phyloP scores from a whole-genome alignment of 2,797 vertebrate species.

The Masticophis lateralis region DNA sequence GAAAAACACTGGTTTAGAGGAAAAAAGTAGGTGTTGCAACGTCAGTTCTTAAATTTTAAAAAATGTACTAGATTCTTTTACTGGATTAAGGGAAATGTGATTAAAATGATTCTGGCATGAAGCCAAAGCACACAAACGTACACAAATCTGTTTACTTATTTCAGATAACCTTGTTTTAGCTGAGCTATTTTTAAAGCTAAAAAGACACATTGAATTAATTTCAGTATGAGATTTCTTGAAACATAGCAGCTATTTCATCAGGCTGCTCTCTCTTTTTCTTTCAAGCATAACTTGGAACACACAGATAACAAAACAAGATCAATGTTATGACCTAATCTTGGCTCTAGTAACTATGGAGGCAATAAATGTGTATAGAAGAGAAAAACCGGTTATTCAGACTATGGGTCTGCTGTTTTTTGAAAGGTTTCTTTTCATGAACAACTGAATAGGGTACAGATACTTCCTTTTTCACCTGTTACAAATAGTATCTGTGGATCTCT shows the following conservation, averaged over 20 bases:
- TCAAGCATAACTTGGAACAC: not conserved
- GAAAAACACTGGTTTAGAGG: not conserved
- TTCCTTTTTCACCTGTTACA: not conserved
- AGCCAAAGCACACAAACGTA: constrained; percentile 28
- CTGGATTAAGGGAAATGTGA: not conserved
- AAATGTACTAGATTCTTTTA: constrained; percentile 6
- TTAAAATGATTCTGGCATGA: constrained; percentile 30
- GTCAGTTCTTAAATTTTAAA: not conserved
- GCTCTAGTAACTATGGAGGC: not conserved
- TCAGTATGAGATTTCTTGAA: not conserved
- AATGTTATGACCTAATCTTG: not conserved
- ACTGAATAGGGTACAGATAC: not conserved
- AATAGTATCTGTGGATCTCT: constrained; percentile 21
- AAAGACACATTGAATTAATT: constrained; percentile 25
- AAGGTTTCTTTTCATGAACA: not conserved
- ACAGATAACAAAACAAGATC: not conserved
- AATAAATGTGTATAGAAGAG: not conserved
- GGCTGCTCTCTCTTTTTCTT: not conserved
- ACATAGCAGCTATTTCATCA: not conserved
- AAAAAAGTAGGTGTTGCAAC: not conserved
- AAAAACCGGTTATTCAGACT: not conserved
- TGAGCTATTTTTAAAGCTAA: constrained; percentile 21
- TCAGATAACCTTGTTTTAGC: constrained; percentile 22
- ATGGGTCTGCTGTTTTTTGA: not conserved
- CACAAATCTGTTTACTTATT: constrained; percentile 15